These are phyloP conservation scores for Oxystoma pomonae DNA, from an alignment of 2,888 invertebrate genomes.

Conservation along the genomic window DNA sequence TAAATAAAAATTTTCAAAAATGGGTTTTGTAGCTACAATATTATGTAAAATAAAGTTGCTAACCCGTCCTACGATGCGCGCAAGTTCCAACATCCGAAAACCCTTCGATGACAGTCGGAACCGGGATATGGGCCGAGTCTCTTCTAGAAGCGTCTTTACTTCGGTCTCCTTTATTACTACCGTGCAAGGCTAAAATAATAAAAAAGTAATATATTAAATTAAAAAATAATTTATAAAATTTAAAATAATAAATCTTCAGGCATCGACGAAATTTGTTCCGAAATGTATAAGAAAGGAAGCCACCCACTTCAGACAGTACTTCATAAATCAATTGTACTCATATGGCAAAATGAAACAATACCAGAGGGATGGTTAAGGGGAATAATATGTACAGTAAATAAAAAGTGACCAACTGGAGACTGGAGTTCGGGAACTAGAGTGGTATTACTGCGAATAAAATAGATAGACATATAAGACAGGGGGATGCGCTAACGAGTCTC, in stretches of 20 bases:
- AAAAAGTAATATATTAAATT: not conserved
- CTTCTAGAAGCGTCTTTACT: constrained; percentile 35
- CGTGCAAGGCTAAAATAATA: constrained; percentile 42
- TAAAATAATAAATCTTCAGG: not conserved
- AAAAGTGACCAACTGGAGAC: too few species aligned
- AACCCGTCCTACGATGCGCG: constrained; percentile 41
- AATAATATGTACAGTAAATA: too few species aligned
- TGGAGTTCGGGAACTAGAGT: too few species aligned
- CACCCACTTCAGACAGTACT: too few species aligned
- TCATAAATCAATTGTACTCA: too few species aligned
- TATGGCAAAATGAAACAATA: too few species aligned
- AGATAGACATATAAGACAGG: too few species aligned
- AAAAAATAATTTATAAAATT: not conserved
- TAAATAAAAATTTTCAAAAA: not conserved
- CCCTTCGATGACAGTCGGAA: constrained; percentile 48
- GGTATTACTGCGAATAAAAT: too few species aligned
- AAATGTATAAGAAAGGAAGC: too few species aligned
- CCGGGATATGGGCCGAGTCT: constrained; percentile 39
- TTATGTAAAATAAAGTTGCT: constrained; percentile 13
- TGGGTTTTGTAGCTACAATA: not conserved
- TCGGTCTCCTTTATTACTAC: constrained; percentile 37
- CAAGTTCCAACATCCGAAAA: constrained; percentile 50
- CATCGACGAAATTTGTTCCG: too few species aligned
- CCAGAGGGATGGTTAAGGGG: too few species aligned
- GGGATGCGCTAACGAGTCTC: too few species aligned